Percentiles rank a stretch among this genome's conserved stretches.
These are phyloP conservation scores for Karalla daura DNA, from an alignment of 2,797 vertebrate genomes.

Conservation along the genomic window DNA sequence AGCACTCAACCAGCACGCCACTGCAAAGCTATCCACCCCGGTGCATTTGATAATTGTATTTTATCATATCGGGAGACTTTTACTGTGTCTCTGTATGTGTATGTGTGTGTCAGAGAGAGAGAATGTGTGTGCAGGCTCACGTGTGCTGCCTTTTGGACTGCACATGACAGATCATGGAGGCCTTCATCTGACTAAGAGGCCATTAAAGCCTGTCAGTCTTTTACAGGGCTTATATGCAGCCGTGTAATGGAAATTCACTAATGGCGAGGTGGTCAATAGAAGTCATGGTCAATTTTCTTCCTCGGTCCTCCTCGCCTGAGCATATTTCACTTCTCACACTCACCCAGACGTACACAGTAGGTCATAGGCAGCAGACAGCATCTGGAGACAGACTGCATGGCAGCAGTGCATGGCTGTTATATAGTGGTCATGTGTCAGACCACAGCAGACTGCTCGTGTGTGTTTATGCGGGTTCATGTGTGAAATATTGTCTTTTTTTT, in stretches of 20 bases:
- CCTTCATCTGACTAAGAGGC: conserved; percentile 62
- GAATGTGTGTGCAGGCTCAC: conserved; percentile 39
- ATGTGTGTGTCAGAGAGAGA: conserved; percentile 1
- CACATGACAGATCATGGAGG: conserved; percentile 58
- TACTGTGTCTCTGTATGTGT: conserved; percentile 3
- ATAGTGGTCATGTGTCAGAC: neutral
- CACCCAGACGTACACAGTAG: conserved; percentile 25
- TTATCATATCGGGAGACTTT: conserved; percentile 33
- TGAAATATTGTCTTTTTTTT: neutral
- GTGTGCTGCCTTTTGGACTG: conserved; percentile 34
- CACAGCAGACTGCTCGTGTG: neutral
- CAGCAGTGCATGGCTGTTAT: conserved; percentile 2
- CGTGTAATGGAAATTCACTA: conserved; percentile 77
- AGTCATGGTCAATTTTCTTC: conserved; percentile 61
- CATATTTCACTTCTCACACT: conserved; percentile 52
- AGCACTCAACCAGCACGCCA: conserved; percentile 10
- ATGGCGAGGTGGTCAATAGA: conserved; percentile 78
- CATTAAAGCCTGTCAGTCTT: conserved; percentile 72
- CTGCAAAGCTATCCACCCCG: conserved; percentile 14
- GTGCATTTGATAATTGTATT: conserved; percentile 25
- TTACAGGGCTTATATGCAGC: conserved; percentile 56
- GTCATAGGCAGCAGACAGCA: conserved; percentile 13
- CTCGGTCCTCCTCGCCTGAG: conserved; percentile 38
- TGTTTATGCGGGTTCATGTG: neutral
- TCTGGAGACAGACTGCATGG: conserved; percentile 17